Percentiles rank a stretch among this genome's conserved stretches.
Conservation (phyloP, 2,888 invertebrate genomes). For the Nezara viridula region DNA sequence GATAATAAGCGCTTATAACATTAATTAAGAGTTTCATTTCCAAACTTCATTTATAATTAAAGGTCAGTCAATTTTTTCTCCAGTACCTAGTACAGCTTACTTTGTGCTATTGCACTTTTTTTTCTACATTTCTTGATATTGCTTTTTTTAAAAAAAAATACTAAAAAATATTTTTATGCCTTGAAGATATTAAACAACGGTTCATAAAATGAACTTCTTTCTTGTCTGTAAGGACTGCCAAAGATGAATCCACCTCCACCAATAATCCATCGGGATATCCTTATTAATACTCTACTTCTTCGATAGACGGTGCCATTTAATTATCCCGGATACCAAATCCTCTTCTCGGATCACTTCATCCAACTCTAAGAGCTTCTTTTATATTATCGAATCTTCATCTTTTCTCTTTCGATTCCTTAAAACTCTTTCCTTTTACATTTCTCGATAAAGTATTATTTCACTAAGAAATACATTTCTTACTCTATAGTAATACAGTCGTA, state of each 20-base stretch:
- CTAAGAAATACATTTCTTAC: not conserved
- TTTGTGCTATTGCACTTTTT: no score
- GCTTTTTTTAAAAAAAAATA: no score
- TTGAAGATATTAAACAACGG: no score
- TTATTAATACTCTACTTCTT: constrained; percentile 14
- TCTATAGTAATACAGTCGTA: no score
- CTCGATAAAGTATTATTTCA: not conserved
- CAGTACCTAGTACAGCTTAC: no score
- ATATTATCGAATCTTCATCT: not conserved
- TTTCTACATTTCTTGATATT: no score
- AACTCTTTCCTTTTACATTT: not conserved
- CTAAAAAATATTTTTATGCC: no score
- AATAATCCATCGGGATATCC: not conserved
- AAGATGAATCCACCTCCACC: not conserved
- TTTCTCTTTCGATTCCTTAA: not conserved
- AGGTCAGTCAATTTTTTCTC: no score
- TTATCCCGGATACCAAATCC: not conserved
- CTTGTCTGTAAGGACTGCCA: not conserved
- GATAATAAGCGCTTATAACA: no score
- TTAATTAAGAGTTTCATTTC: no score
- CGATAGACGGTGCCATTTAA: not conserved
- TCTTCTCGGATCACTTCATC: not conserved
- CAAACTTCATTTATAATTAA: no score
- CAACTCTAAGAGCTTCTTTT: not conserved
- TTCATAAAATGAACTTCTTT: not conserved